These are phyloP conservation scores for Drosophila kanekoi DNA, from an alignment of 2,888 invertebrate species.

Conservation along the genomic window DNA sequence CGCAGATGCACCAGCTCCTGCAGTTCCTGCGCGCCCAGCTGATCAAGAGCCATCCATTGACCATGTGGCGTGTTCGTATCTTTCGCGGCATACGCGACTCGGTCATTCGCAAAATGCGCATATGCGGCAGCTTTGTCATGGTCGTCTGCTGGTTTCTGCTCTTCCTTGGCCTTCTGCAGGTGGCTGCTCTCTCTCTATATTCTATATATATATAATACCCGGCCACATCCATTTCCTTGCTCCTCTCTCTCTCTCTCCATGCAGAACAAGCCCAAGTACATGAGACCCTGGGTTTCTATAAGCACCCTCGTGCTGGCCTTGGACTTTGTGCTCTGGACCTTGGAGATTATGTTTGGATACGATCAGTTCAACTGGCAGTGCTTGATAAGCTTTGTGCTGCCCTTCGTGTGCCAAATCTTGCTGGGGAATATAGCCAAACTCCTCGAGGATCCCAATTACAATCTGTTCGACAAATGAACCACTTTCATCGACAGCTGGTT, in stretches of 20 bases:
- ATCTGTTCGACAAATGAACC: background rate
- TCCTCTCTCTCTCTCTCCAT: background rate
- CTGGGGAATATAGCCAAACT: background rate
- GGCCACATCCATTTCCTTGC: too few relatives aligned
- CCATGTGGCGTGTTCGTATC: slow-evolving; percentile 10
- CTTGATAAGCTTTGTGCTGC: background rate
- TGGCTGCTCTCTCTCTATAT: background rate
- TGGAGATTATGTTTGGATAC: background rate
- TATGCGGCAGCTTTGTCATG: background rate
- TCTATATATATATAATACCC: too few relatives aligned
- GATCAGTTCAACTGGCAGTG: slow-evolving; percentile 1
- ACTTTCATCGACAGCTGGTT: too few relatives aligned
- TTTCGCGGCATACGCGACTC: background rate
- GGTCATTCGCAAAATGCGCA: background rate
- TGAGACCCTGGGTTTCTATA: background rate
- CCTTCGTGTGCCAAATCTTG: background rate
- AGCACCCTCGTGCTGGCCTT: background rate
- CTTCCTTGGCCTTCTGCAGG: background rate
- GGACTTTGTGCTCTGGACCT: background rate
- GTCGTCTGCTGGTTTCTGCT: slow-evolving; percentile 6
- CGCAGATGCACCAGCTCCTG: background rate
- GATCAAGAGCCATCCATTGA: background rate
- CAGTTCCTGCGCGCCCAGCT: background rate
- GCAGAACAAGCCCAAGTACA: background rate
- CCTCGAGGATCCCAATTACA: background rate